Evolutionary conservation across 2,797 vertebrate genomes (phyloP), one percentile per base, ranked within the genome.

Genomic region (Hafferia zeledoni): DNA sequence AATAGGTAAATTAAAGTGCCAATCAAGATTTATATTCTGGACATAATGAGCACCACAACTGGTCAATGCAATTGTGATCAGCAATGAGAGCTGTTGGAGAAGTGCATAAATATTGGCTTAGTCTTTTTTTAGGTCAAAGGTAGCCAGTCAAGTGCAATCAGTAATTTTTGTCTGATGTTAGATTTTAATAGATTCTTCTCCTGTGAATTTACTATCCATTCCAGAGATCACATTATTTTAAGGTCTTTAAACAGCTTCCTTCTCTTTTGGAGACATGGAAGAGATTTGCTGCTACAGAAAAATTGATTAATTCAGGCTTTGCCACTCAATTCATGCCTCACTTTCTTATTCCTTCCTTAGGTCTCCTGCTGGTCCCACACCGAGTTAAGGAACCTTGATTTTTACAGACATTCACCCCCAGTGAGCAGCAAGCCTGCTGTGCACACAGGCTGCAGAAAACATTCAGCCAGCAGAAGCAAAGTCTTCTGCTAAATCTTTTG

Each of bases 331-430:
- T 94, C 39, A 46, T 35, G 49, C 43, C 83, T 91, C 50, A 27
- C 17, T 86, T 81, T 35, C 43, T 70, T 61, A 68, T 43, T 76
- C 57, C 49, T 77, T 61, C 84, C 78, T 39, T 39, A 70, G 28
- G 55, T 43, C 72, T 91, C 67, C 83, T 83, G 83, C 67, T 91
- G 83, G 65, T 69, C 61, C 77, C 77, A 59, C 35, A 23, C 46
- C 14, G 35, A 86, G 53, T 64, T 72, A 83, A 83, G 25, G 69
- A 91, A 59, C 55, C 72, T 78, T 86, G 55, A 65, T 72, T 96
- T 91, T 93, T 55, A 75, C 11, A 35, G 49, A 30, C 53, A 7
- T 33, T 90, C 68, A 41, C 24, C 13, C 61, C 39, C 72, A 88
- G 57, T 8, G 64, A 85, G 68, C 64, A 89, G 69, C 27, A 3